Base-by-base conservation (phyloP, 2,113 vertebrate species). In the Daphoenositta chrysoptera region DNA sequence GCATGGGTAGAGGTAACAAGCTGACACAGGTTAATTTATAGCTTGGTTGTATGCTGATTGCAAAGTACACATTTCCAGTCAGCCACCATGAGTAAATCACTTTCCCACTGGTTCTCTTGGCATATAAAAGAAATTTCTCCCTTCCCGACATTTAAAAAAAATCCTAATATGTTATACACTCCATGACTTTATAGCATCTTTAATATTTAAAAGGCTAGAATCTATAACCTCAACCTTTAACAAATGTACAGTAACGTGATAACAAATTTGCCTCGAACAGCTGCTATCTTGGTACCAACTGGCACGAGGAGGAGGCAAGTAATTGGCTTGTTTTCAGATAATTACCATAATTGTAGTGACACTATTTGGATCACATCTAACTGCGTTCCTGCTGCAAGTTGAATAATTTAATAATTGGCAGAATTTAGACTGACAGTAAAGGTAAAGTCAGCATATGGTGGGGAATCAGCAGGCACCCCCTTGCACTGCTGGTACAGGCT, bases 291-390 rank as follows among this genome's bases (percentile, higher is more conserved):
- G 93, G 93, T 88, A 96, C 96, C 94, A 95, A 97, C 90, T 93
- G 94, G 95, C 91, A 94, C 0, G 35, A 93, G 90, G 93, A 96
- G 91, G 68, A 95, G 84, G 89, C 79, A 93, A 85, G 93, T 94
- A 96, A 96, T 95, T 95, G 96, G 96, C 95, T 97, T 95, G 94
- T 97, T 94, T 96, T 96, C 96, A 97, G 95, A 88, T 95, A 96
- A 96, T 94, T 95, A 96, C 87, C 96, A 95, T 97, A 96, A 96
- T 94, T 94, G 89, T 94, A 93, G 95, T 94, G 96, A 96, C 96
- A 96, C 94, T 92, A 85, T 95, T 96, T 94, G 96, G 96, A 96
- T 95, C 95, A 79, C 95, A 95, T 94, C 87, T 93, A 93, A 88
- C 95, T 85, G 91, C 1, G 4, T 92, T 96, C 77, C 93, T 95